These are phyloP conservation scores for Tholera decimalis DNA, from an alignment of 2,888 invertebrate species.

Conservation along the genomic window DNA sequence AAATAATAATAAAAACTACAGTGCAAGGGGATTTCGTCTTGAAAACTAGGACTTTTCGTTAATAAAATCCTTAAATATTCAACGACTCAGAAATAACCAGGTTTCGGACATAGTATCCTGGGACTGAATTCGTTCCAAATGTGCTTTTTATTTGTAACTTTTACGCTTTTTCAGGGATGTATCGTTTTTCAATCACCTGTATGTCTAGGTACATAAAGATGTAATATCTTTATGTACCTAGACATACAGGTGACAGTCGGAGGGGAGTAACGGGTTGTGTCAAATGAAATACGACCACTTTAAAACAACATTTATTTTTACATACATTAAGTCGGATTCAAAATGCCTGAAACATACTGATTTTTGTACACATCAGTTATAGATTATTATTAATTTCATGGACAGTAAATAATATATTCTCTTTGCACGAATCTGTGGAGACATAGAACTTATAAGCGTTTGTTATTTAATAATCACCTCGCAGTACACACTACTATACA, in stretches of 20 bases:
- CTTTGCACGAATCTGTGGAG: conserved; percentile 83
- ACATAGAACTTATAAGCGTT: conserved; percentile 83
- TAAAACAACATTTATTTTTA: conserved; percentile 92
- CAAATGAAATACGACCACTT: conserved; percentile 87
- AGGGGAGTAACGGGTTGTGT: neutral
- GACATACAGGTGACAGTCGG: neutral
- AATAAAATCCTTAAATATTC: too few species aligned
- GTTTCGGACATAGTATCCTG: too few species aligned
- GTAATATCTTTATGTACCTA: too few species aligned
- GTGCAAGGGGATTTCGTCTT: too few species aligned
- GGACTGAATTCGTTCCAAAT: too few species aligned
- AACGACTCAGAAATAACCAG: too few species aligned
- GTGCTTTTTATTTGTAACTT: too few species aligned
- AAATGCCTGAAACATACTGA: conserved; percentile 91
- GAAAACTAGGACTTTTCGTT: too few species aligned
- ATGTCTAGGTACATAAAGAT: too few species aligned
- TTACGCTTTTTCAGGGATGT: too few species aligned
- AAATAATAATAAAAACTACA: too few species aligned
- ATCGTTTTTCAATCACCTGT: too few species aligned
- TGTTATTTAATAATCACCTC: conserved; percentile 81
- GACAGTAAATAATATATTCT: conserved; percentile 88
- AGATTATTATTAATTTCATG: conserved; percentile 86
- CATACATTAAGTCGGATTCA: conserved; percentile 92
- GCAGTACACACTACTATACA: conserved; percentile 87
- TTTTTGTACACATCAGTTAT: conserved; percentile 90